Evolutionary conservation across 2,888 invertebrate species (phyloP).

Genomic region (Onthophagus sagittarius): DNA sequence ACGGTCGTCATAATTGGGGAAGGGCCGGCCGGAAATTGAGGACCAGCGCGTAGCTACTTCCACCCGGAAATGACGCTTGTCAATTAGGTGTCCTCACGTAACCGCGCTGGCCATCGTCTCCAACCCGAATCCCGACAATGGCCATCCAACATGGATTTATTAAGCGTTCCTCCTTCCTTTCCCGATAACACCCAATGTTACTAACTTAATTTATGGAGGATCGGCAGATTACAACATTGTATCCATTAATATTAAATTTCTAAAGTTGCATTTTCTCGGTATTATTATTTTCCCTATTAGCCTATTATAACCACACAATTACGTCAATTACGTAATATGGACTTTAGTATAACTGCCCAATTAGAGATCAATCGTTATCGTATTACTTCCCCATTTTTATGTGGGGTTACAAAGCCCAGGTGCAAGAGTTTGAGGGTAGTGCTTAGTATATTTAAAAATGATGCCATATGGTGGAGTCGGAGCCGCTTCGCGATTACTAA

Average conservation of each 20-base stretch:
- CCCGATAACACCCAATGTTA: neutral
- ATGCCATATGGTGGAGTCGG: constrained; percentile 31
- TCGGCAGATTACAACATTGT: neutral
- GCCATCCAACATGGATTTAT: neutral
- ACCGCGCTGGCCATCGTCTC: neutral
- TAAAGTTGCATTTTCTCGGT: too few relatives aligned
- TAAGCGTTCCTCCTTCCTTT: neutral
- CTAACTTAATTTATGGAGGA: neutral
- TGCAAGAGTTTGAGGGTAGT: neutral
- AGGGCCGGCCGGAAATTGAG: constrained; percentile 51
- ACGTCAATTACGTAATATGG: constrained; percentile 2
- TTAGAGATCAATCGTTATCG: constrained; percentile 19
- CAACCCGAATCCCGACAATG: neutral
- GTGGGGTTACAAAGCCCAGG: neutral
- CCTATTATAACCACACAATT: neutral
- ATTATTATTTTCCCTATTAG: neutral
- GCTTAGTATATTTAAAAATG: constrained; percentile 27
- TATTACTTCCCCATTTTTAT: constrained; percentile 17
- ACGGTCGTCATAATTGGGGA: constrained; percentile 46
- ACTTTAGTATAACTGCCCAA: constrained; percentile 15
- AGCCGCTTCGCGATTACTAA: constrained; percentile 25
- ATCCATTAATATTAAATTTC: too few relatives aligned
- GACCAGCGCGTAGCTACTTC: constrained; percentile 45
- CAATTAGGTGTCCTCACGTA: constrained; percentile 45
- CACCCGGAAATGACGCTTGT: constrained; percentile 50